Evolutionary conservation across 2,797 vertebrate genomes (phyloP), one percentile per base, ranked within the genome.

Genomic region (Mormyrops boulengeri): DNA sequence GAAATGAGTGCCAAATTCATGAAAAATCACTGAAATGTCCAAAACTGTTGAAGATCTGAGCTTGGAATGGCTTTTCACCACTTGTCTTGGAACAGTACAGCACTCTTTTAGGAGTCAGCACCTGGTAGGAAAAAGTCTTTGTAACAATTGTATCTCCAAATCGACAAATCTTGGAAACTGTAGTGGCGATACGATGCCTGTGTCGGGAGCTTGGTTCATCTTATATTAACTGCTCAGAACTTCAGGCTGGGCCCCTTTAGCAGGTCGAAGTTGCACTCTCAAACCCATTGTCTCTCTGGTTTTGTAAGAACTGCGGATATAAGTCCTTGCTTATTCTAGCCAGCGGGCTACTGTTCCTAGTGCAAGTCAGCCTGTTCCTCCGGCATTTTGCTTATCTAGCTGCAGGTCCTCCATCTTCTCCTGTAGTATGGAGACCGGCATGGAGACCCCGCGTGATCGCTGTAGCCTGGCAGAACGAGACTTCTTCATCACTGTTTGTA

Each of bases 351-450:
- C 77, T 19, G 6, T 52, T 8, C 11, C 19, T 34, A n/a, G 14
- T 44, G 60, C 44, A 50, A 9, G 86, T 94, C 95, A 97, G 94
- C 96, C 95, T 0, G 96, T 95, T 91, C 96, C 96, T 89, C 94
- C 90, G 93, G 95, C 95, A 92, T 96, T 95, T 93, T 96, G 95
- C 93, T 94, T 96, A 93, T 95, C 93, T 82, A 97, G 93, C n/a
- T 96, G 95, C 38, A 97, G 92, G 89, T 95, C 94, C 89, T 95
- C 96, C 95, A 97, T 93, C 92, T 96, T 96, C 91, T 96, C 95
- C 90, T 96, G 95, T 80, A 97, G 91, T 90, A 95, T 94, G 52
- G 94, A 93, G 26, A 95, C 92, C 0, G 96, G 94, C 89, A 95
- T 92, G 87, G 96, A 96, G 90, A 94, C 93, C 2, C 95, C 95